phyloP scores from a whole-genome alignment of 2,888 invertebrate genomes.

The Ceriagrion tenellum region DNA sequence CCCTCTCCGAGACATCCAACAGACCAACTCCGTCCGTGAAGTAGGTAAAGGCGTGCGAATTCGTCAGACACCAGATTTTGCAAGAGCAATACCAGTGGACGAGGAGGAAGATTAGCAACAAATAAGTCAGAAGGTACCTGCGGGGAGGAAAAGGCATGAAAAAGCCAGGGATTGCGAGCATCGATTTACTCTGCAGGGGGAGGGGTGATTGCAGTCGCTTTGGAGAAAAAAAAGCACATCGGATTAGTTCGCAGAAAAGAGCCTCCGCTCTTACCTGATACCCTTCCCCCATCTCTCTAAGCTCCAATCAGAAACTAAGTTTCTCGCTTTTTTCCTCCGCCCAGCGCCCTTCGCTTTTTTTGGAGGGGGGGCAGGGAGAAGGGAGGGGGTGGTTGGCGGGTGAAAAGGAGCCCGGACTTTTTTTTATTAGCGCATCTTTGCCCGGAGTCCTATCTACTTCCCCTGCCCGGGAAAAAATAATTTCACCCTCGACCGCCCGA shows the following conservation, averaged over 20 bases:
- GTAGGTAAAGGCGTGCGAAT: too few relatives aligned
- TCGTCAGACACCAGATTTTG: too few relatives aligned
- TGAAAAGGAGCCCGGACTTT: neutral
- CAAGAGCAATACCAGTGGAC: too few relatives aligned
- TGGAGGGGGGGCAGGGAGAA: too few relatives aligned
- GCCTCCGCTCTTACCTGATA: neutral
- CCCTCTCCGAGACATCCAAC: too few relatives aligned
- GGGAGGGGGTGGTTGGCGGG: neutral
- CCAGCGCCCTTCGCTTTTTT: neutral
- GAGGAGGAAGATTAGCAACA: too few relatives aligned
- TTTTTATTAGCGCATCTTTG: neutral
- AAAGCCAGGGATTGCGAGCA: neutral
- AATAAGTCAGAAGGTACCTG: neutral
- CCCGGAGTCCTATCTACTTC: neutral
- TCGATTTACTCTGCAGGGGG: neutral
- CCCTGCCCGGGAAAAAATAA: neutral
- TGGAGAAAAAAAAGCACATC: neutral
- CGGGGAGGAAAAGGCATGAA: neutral
- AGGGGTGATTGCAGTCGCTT: neutral
- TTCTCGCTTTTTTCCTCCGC: neutral
- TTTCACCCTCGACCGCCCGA: neutral
- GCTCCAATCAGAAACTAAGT: conserved; percentile 13
- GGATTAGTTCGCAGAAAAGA: neutral
- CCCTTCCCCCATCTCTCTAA: neutral
- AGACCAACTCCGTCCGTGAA: too few relatives aligned